A percentile compares a stretch with the other conserved stretches of the same genome.
These are phyloP conservation scores for Agrochola lota DNA, from an alignment of 2,888 invertebrate species.

Conservation along the genomic window DNA sequence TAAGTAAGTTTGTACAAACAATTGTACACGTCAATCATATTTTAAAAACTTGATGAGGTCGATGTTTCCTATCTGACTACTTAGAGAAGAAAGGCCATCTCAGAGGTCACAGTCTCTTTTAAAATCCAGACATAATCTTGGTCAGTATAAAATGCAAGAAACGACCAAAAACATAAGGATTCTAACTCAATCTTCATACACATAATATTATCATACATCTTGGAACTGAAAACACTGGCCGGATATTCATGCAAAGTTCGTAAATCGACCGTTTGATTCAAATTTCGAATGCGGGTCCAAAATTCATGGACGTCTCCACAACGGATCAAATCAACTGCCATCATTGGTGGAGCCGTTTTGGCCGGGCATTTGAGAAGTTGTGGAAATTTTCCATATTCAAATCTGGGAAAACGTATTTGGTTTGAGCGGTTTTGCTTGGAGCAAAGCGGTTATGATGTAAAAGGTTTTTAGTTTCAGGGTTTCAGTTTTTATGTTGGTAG, in stretches of 20 bases:
- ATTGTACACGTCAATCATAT: too few species aligned
- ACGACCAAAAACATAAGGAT: background rate
- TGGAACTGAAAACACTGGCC: background rate
- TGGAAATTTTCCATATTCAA: constrained; percentile 57
- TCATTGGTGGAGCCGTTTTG: constrained; percentile 33
- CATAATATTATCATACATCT: background rate
- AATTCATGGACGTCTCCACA: constrained; percentile 41
- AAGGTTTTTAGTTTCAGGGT: too few species aligned
- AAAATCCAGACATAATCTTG: too few species aligned
- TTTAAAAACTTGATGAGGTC: too few species aligned
- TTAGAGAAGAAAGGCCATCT: too few species aligned
- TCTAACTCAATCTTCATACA: background rate
- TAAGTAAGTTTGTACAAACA: too few species aligned
- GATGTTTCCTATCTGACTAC: too few species aligned
- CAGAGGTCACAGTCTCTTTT: too few species aligned
- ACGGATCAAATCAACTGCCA: constrained; percentile 47
- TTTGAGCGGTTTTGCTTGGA: constrained; percentile 34
- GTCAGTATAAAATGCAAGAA: background rate
- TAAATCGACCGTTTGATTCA: constrained; percentile 39
- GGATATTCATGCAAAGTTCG: constrained; percentile 21
- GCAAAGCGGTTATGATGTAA: constrained; percentile 14
- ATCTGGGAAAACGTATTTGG: constrained; percentile 55
- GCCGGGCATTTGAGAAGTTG: constrained; percentile 45
- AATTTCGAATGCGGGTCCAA: constrained; percentile 38
- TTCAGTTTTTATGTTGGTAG: background rate